Percentiles rank a stretch among this genome's conserved stretches.
phyloP scores from a whole-genome alignment of 2,113 vertebrate genomes.

The Anolis carolinensis region DNA sequence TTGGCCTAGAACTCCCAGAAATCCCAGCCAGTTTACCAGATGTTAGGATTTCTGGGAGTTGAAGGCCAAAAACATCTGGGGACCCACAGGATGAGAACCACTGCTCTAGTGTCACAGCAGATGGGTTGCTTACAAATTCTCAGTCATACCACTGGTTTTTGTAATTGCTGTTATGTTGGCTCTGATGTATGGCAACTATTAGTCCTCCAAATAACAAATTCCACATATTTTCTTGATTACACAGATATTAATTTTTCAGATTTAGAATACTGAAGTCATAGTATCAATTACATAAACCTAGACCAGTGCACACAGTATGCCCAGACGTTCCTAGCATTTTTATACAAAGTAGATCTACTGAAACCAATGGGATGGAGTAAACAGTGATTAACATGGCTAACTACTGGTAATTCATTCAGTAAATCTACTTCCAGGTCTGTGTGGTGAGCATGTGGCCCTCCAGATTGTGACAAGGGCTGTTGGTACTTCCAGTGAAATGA shows the following conservation, averaged over 20 bases:
- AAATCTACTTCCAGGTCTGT: neutral
- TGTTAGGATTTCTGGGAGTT: no score
- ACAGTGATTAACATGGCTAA: neutral
- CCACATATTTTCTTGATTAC: neutral
- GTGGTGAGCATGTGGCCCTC: neutral
- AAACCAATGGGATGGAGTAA: neutral
- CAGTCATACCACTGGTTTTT: no score
- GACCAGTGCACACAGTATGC: neutral
- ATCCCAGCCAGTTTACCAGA: no score
- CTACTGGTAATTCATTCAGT: neutral
- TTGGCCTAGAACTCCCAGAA: no score
- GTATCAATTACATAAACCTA: neutral
- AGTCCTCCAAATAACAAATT: neutral
- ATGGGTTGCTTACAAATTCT: neutral
- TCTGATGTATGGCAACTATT: no score
- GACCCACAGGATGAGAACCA: no score
- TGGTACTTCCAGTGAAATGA: no score
- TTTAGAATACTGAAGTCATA: neutral
- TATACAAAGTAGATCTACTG: neutral
- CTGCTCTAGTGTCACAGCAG: conserved; percentile 17
- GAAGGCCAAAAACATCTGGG: no score
- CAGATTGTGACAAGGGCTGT: no score
- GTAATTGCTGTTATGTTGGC: no score
- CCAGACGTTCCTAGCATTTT: neutral
- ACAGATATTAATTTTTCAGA: neutral